Evolutionary conservation across 1,140 invertebrate genomes (phyloP), one percentile per base, ranked within the genome.

Genomic region (Nasonia giraulti): DNA sequence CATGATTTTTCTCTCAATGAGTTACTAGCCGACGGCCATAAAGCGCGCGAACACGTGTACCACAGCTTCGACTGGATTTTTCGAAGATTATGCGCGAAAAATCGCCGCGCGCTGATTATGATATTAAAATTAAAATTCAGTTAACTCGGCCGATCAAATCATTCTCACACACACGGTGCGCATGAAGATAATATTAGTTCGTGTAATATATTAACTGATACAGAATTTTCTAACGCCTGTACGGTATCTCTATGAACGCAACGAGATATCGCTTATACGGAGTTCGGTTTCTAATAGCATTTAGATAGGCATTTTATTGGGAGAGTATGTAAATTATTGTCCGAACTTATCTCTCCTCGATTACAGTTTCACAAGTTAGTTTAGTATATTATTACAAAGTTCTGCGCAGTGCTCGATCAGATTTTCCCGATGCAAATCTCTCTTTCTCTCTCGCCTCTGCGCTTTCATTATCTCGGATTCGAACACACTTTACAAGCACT

Each of bases 21-120:
- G 11, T 71, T 44, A 6, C 33, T 37, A 12, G 50, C 47, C 71
- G 55, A 44, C 81, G 73, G 55, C 4, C 66, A 5, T 17, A 33
- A n/a, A 10, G 6, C 69, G 55, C 47, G 77, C 83, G 77, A 79
- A 84, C 83, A 84, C 69, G 69, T 84, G 83, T 75, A 80, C 68
- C 83, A 84, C 83, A 76, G 77, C 83, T 76, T 62, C 66, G 50
- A 81, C 6, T 44, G 40, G 10, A 44, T 44, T 44, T 44, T 44
- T 44, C 40, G 40, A 44, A 44, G 5, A 44, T 44, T 8, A 44
- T 44, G 66, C 20, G 50, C 73, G 66, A 20, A 62, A n/a, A 62
- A 62, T 37, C 33, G 33, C 20, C 55, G 14, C 0, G 55, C 1
- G 20, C 6, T n/a, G 55, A 62, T 62, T 62, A 62, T 62, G 55